Evolutionary conservation across 1,140 invertebrate species (phyloP).

Genomic region (Colletes gigas): DNA sequence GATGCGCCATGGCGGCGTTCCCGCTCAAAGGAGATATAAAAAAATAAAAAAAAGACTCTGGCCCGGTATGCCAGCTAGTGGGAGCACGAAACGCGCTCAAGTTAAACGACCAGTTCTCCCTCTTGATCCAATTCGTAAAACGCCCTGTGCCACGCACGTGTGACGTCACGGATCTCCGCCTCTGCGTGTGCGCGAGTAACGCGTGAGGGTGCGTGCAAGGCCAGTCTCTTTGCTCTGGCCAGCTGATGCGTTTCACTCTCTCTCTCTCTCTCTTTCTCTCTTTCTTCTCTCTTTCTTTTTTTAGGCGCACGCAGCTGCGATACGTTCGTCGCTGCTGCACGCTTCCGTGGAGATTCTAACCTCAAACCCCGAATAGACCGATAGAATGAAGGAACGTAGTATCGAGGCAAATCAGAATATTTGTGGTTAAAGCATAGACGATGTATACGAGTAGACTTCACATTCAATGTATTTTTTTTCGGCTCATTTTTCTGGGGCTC

Average conservation of each 20-base stretch:
- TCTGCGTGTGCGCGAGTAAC: constrained; percentile 49
- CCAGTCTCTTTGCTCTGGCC: constrained; percentile 34
- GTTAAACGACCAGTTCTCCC: constrained; percentile 73
- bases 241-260: neutral
- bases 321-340: neutral
- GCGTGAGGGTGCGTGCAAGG: constrained; percentile 66
- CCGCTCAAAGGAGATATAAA: neutral
- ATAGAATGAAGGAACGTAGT: too few relatives aligned
- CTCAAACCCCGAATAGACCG: too few relatives aligned
- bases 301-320: neutral
- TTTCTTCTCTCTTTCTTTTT: neutral
- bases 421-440: too few relatives aligned
- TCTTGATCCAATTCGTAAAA: constrained; percentile 74
- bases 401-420: too few relatives aligned
- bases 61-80: neutral
- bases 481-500: too few relatives aligned
- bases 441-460: too few relatives aligned
- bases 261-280: neutral
- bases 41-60: constrained; percentile 22
- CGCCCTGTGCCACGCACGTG: constrained; percentile 64
- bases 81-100: constrained; percentile 41
- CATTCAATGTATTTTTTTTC: too few relatives aligned
- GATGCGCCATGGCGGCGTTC: neutral
- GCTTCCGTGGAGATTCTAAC: too few relatives aligned
- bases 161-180: constrained; percentile 60